Evolutionary conservation across 2,797 vertebrate species (phyloP).

Genomic region (Phoxinus dragarum): DNA sequence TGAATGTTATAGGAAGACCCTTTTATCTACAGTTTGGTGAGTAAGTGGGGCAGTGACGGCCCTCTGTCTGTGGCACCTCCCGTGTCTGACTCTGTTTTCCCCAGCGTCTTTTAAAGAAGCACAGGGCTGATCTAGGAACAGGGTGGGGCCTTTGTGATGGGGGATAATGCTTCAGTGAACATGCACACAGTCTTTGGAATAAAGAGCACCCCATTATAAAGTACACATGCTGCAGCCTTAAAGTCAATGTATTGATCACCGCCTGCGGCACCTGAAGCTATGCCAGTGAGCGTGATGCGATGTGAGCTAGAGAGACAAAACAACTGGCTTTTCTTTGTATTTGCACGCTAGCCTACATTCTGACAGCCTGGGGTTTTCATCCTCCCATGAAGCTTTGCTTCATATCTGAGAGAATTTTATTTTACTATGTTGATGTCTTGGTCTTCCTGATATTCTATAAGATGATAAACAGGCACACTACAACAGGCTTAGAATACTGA

Average conservation of each 20-base stretch:
- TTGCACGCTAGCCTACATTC: neutral
- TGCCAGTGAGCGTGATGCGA: conserved; percentile 55
- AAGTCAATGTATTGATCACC: conserved; percentile 71
- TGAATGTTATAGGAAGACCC: neutral
- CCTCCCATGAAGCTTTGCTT: neutral
- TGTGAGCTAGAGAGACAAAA: neutral
- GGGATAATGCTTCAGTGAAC: conserved; percentile 18
- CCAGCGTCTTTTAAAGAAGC: neutral
- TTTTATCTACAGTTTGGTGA: conserved; percentile 52
- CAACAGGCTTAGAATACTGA: too few species aligned
- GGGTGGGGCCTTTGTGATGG: conserved; percentile 9
- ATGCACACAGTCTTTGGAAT: neutral
- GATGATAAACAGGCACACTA: neutral
- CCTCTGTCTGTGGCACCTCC: conserved; percentile 57
- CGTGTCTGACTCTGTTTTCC: conserved; percentile 41
- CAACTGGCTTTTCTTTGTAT: neutral
- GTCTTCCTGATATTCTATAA: neutral
- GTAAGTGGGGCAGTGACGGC: conserved; percentile 61
- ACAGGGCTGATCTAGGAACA: neutral
- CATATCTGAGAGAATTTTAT: neutral
- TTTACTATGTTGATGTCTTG: neutral
- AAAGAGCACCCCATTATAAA: conserved; percentile 6
- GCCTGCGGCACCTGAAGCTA: conserved; percentile 66
- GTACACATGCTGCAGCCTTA: conserved; percentile 62
- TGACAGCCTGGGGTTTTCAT: conserved; percentile 5